Percentiles rank a stretch among this genome's conserved stretches.
Evolutionary conservation across 2,797 vertebrate genomes (phyloP).

Genomic region (Xiphophorus birchmanni): DNA sequence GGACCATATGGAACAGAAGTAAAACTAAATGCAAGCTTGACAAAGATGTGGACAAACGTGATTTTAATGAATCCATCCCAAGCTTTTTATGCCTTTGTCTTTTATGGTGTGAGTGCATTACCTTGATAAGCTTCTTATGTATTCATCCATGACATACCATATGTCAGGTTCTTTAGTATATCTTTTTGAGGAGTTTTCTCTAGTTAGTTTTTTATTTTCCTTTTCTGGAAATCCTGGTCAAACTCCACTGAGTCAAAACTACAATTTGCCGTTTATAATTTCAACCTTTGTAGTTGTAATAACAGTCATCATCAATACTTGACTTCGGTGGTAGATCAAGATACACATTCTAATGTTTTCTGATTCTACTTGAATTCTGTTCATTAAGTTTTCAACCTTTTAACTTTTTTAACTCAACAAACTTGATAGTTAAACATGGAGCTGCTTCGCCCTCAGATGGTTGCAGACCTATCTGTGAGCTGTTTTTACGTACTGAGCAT

Average conservation of each 20-base stretch:
- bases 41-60: not conserved
- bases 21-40: not conserved
- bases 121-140: not conserved
- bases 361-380: not conserved
- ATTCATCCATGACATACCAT: not conserved
- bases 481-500: conserved; percentile 28
- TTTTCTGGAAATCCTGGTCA: not conserved
- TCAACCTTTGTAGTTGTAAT: not conserved
- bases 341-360: not conserved
- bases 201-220: not conserved
- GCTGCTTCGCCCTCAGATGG: not conserved
- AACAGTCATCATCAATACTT: not conserved
- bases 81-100: not conserved
- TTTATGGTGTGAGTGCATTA: not conserved
- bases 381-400: not conserved
- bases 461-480: not conserved
- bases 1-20: not conserved
- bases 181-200: not conserved
- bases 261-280: not conserved
- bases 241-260: not conserved
- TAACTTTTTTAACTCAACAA: not conserved
- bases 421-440: not conserved
- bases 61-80: not conserved
- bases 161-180: not conserved
- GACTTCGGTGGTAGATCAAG: not conserved